These are phyloP conservation scores for Scyliorhinus canicula DNA, from an alignment of 2,797 vertebrate species.

Conservation along the genomic window DNA sequence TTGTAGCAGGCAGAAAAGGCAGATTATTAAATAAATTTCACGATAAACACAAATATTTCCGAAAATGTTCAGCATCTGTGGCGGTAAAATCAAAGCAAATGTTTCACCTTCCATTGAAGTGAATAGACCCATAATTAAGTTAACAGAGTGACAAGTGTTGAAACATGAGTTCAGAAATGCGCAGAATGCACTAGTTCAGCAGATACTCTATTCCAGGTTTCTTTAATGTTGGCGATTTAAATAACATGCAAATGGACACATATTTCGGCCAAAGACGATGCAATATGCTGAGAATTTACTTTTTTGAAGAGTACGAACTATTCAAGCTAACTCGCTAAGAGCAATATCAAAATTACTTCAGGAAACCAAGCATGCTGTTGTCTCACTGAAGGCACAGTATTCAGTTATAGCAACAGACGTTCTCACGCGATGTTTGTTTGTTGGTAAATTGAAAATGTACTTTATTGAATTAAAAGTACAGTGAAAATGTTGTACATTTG, in stretches of 20 bases:
- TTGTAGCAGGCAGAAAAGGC: no score
- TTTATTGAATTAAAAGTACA: neutral
- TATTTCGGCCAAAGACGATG: neutral
- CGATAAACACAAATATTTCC: neutral
- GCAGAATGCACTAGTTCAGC: neutral
- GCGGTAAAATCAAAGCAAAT: neutral
- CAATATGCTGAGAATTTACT: neutral
- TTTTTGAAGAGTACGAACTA: neutral
- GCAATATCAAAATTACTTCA: neutral
- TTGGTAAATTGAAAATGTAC: neutral
- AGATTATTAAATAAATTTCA: neutral
- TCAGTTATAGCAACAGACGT: neutral
- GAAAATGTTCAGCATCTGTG: neutral
- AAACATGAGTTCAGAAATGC: neutral
- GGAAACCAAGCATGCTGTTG: neutral
- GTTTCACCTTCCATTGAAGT: neutral
- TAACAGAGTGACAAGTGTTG: neutral
- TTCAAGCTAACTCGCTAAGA: neutral
- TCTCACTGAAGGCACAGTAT: neutral
- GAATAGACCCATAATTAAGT: neutral
- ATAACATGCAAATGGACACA: neutral
- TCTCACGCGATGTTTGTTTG: neutral
- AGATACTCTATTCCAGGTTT: neutral
- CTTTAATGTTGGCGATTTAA: neutral
- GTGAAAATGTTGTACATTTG: neutral